Evolutionary conservation across 2,888 invertebrate species (phyloP).

Genomic region (Enchytraeus crypticus): DNA sequence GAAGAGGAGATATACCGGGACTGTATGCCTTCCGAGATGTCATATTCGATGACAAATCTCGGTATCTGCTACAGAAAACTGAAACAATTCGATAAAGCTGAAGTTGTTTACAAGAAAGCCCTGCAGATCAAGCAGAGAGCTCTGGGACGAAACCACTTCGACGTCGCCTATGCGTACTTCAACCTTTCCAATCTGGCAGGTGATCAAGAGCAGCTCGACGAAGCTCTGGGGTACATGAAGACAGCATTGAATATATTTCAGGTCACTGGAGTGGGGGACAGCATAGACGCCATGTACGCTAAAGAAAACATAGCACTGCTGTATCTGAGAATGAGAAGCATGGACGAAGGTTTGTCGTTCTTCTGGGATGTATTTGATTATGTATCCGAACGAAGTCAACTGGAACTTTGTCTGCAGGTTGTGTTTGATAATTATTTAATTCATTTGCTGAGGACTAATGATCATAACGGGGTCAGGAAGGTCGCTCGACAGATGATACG

Average conservation of each 20-base stretch:
- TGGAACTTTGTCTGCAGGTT: background rate
- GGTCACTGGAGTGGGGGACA: constrained; percentile 6
- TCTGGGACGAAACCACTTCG: constrained; percentile 33
- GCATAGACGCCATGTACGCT: constrained; percentile 4
- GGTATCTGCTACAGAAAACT: constrained; percentile 11
- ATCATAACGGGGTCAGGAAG: constrained; percentile 1
- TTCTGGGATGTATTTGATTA: constrained; percentile 7
- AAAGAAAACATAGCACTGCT: constrained; percentile 6
- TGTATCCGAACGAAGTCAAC: background rate
- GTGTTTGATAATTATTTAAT: constrained; percentile 6
- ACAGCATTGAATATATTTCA: constrained; percentile 30
- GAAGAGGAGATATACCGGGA: background rate
- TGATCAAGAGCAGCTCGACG: constrained; percentile 21
- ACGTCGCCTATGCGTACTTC: constrained; percentile 31
- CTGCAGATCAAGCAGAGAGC: constrained; percentile 35
- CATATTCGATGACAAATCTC: constrained; percentile 4
- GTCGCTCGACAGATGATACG: constrained; percentile 5
- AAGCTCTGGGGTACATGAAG: constrained; percentile 27
- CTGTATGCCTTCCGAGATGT: constrained; percentile 1
- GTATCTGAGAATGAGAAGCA: background rate
- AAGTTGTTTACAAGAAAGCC: constrained; percentile 16
- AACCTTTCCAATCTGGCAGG: constrained; percentile 32
- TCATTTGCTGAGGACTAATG: constrained; percentile 1
- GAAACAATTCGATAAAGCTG: constrained; percentile 6
- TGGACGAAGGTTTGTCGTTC: constrained; percentile 2